Percentiles rank a stretch among this genome's conserved stretches.
phyloP scores from a whole-genome alignment of 2,797 vertebrate genomes.

The Darevskia mixta region DNA sequence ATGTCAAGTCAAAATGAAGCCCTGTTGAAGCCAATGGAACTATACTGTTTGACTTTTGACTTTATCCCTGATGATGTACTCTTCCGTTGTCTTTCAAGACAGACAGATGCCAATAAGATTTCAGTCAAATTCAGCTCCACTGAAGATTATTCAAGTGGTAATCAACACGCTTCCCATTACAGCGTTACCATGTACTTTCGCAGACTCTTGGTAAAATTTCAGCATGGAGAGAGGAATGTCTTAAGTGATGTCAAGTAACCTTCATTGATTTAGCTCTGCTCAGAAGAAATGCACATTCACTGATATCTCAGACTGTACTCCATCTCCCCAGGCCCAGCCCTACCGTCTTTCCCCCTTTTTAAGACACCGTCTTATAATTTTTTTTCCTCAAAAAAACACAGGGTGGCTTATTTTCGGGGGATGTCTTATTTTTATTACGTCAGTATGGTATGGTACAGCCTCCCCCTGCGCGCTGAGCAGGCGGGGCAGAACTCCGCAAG shows the following conservation, averaged over 20 bases:
- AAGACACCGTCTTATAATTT: too few species aligned
- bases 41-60: too few species aligned
- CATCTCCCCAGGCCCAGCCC: not conserved
- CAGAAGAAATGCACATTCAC: not conserved
- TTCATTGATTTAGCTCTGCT: not conserved
- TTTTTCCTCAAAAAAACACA: too few species aligned
- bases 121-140: not conserved
- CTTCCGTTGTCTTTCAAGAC: too few species aligned
- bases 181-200: not conserved
- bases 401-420: too few species aligned
- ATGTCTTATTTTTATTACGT: too few species aligned
- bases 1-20: not conserved
- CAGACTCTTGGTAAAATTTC: not conserved
- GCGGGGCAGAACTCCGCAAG: too few species aligned
- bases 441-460: too few species aligned
- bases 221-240: not conserved
- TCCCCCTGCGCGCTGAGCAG: too few species aligned
- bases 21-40: not conserved
- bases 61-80: too few species aligned
- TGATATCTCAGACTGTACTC: not conserved
- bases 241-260: not conserved
- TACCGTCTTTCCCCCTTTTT: too few species aligned
- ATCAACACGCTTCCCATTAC: not conserved
- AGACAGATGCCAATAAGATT: not conserved
- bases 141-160: not conserved